Conservation (phyloP, 2,888 invertebrate species). For the Nymphalis c-album region DNA sequence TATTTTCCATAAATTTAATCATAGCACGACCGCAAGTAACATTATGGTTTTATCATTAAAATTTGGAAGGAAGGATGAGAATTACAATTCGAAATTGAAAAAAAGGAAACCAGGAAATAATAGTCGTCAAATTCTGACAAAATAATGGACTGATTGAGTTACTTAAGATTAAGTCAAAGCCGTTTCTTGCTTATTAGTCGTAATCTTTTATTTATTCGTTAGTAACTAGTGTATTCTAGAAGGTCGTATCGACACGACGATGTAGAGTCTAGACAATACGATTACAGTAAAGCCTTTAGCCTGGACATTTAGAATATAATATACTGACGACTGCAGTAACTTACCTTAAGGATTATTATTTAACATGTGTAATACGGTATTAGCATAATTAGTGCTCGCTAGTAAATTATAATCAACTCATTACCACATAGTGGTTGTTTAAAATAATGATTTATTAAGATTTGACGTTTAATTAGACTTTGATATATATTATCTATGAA, state of each 20-base stretch:
- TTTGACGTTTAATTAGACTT: too few relatives aligned
- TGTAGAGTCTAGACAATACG: not conserved
- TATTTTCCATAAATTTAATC: too few relatives aligned
- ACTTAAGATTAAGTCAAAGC: not conserved
- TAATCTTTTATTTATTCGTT: not conserved
- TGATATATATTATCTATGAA: too few relatives aligned
- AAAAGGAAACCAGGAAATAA: not conserved
- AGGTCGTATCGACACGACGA: not conserved
- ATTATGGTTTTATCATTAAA: not conserved
- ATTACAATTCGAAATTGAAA: not conserved
- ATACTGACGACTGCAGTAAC: not conserved
- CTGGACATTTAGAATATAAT: not conserved
- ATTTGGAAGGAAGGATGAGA: not conserved
- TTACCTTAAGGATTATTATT: not conserved
- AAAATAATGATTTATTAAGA: not conserved
- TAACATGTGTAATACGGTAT: not conserved
- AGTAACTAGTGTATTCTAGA: not conserved
- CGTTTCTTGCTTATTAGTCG: conserved; percentile 3
- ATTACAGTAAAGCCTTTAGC: not conserved
- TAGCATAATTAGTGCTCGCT: conserved; percentile 2
- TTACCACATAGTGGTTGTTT: conserved; percentile 22
- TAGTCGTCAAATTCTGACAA: not conserved
- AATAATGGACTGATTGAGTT: conserved; percentile 6
- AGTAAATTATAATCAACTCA: conserved; percentile 9
- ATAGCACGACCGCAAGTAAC: too few relatives aligned